Evolutionary conservation across 2,797 vertebrate genomes (phyloP), one percentile per base, ranked within the genome.

Genomic region (Microchirus variegatus): DNA sequence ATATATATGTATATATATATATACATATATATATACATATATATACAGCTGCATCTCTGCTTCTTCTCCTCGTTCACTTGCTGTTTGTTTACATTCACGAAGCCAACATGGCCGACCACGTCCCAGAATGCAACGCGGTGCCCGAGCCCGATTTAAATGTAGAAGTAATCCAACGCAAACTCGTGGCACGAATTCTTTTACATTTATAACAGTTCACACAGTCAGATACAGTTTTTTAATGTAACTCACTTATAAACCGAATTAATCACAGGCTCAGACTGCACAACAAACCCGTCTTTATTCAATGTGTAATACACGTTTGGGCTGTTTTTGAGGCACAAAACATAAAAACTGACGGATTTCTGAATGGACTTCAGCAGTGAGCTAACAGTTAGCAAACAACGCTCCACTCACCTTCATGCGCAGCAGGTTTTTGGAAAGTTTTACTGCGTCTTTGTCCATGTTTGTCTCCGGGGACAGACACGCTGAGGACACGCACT

Each of bases 371-470:
- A 1, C 0, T 63, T 46, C 13, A 5, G 53, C 26, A 9, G n/a
- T n/a, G n/a, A n/a, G 47, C 53, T 48, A 15, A 11, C 38, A 14
- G 31, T 3, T 43, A 51, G 7, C 11, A 40, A 11, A 6, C 35
- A 56, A 43, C 16, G 11, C 1, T n/a, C 22, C 22, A 42, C 80
- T 69, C 41, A 93, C 93, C 89, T 94, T 94, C 93, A 94, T 94
- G 4, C 93, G 90, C 3, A 94, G 42, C 14, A 94, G 68, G 67
- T 93, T 94, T 63, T 85, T 92, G 4, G 93, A 94, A 0, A 94
- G 81, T 57, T 90, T 92, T 46, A 79, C 51, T 0, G 87, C 71
- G 38, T 93, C 91, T n/a, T 19, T 75, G 7, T 78, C 59, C 92
- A 93, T 93, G 11, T 16, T 38, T 10, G 0, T 15, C 9, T 1